These are phyloP conservation scores for Luffia ferchaultella DNA, from an alignment of 2,888 invertebrate genomes.

Conservation along the genomic window DNA sequence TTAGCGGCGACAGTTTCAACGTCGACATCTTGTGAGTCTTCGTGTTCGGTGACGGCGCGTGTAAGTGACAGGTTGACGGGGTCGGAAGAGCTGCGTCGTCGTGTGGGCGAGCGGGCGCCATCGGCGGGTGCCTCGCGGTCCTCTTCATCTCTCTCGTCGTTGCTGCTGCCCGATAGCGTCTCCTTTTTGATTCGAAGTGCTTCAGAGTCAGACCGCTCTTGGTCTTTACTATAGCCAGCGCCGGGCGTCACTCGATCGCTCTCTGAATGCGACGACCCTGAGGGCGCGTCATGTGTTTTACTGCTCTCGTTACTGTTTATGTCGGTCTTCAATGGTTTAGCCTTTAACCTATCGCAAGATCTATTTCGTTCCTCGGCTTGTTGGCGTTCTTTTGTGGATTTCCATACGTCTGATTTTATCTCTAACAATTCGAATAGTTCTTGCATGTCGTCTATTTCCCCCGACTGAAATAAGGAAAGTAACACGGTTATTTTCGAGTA, in stretches of 20 bases:
- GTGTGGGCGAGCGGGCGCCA: conserved; percentile 58
- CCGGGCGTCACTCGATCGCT: conserved; percentile 55
- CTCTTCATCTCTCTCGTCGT: conserved; percentile 59
- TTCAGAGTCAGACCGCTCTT: conserved; percentile 44
- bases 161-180: conserved; percentile 60
- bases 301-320: conserved; percentile 62
- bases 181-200: conserved; percentile 59
- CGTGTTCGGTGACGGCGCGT: conserved; percentile 62
- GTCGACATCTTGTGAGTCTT: conserved; percentile 61
- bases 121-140: conserved; percentile 54
- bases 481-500: not conserved
- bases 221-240: conserved; percentile 58
- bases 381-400: conserved; percentile 61
- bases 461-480: conserved; percentile 65
- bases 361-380: conserved; percentile 57
- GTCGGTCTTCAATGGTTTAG: conserved; percentile 52
- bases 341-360: conserved; percentile 57
- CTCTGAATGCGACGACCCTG: conserved; percentile 58
- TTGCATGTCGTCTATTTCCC: conserved; percentile 83
- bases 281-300: conserved; percentile 53
- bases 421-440: conserved; percentile 84
- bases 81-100: conserved; percentile 78
- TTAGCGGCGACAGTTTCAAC: conserved; percentile 62
- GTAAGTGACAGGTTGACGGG: conserved; percentile 82
- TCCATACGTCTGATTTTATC: conserved; percentile 85